Evolutionary conservation across 1,140 invertebrate genomes (phyloP), one percentile per base, ranked within the genome.

Genomic region (Lysiphlebus fabarum): DNA sequence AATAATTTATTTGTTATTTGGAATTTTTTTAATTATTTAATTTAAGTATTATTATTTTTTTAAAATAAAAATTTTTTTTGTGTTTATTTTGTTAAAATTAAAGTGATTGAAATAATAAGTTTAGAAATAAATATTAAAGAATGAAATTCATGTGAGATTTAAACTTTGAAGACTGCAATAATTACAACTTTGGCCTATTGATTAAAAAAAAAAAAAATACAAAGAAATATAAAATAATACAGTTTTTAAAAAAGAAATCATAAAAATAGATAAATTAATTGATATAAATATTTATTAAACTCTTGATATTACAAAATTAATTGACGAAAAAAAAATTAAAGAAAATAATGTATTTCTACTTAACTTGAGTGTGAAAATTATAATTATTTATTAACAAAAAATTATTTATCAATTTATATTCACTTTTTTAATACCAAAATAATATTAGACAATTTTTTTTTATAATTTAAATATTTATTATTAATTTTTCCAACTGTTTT

Each of bases 21-120:
- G 17, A 1, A 26, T 2, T 26, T 26, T n/a, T 26, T 26, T 1
- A 26, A 26, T 26, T 26, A 26, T 26, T 26, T 26, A 26, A 26
- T 26, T 26, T 26, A 2, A 26, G 0, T 4, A 26, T 26, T 26
- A 26, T 26, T 26, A 26, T 26, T 26, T n/a, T n/a, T n/a, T n/a
- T n/a, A n/a, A 67, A 69, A 64, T 65, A 48, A 67, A 70, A 73
- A n/a, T n/a, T n/a, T n/a, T n/a, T n/a, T n/a, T n/a, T n/a, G n/a
- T n/a, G n/a, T n/a, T n/a, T n/a, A n/a, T 69, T 69, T n/a, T n/a
- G 65, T 63, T 40, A 72, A 64, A 65, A 64, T 70, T 56, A 65
- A 70, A 72, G 66, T 73, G 73, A 72, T 71, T 72, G 70, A 74
- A 69, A 49, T 8, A 36, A 49, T 6, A 67, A 65, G 66, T 65